phyloP scores from a whole-genome alignment of 1,140 invertebrate species.

The Diachasma alloeum region DNA sequence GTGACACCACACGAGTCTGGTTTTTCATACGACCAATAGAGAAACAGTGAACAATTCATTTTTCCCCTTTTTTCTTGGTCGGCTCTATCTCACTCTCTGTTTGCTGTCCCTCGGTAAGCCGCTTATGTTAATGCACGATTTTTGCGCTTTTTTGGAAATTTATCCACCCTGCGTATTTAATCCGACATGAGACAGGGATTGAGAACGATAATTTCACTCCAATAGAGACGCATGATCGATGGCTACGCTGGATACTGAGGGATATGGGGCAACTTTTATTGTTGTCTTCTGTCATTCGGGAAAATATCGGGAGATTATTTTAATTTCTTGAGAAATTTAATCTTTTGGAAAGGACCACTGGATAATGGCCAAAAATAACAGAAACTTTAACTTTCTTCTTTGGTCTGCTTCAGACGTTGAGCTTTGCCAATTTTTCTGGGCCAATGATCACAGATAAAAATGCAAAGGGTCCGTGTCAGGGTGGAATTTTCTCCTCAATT shows the following conservation, averaged over 20 bases:
- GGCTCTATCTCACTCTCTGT: neutral
- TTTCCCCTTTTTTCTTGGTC: neutral
- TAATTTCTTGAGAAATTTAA: neutral
- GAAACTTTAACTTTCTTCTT: neutral
- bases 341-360: neutral
- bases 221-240: conserved; percentile 17
- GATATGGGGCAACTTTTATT: neutral
- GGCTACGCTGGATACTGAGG: neutral
- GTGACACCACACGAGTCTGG: conserved; percentile 28
- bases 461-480: neutral
- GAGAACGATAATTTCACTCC: conserved; percentile 26
- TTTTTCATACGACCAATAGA: neutral
- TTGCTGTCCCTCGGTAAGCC: conserved; percentile 39
- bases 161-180: conserved; percentile 30
- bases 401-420: neutral
- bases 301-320: neutral
- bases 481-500: neutral
- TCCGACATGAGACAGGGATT: conserved; percentile 42
- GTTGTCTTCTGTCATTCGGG: neutral
- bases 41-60: conserved; percentile 2
- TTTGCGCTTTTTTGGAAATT: conserved; percentile 55
- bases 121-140: conserved; percentile 51
- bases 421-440: neutral
- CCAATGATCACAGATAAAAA: neutral
- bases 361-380: neutral